phyloP scores from a whole-genome alignment of 2,888 invertebrate species.

The Hypena proboscidalis region DNA sequence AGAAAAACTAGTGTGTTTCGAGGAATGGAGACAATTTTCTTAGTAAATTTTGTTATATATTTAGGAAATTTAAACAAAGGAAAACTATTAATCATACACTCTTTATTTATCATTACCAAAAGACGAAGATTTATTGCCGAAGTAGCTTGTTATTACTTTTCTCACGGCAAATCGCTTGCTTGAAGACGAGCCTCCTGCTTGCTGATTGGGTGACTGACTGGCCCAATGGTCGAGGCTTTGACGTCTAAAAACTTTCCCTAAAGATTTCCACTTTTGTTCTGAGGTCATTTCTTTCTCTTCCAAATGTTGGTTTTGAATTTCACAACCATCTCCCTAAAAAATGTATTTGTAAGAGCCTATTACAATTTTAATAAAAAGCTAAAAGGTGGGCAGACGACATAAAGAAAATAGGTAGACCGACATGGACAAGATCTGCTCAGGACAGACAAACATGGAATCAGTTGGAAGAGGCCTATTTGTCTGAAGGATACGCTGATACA shows the following conservation, averaged over 20 bases:
- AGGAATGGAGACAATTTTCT: constrained; percentile 1
- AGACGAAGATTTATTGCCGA: constrained; percentile 65
- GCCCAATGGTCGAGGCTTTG: constrained; percentile 75
- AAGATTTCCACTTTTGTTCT: constrained; percentile 80
- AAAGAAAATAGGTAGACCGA: no score
- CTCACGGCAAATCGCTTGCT: constrained; percentile 70
- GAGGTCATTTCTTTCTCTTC: constrained; percentile 68
- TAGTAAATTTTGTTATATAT: constrained; percentile 14
- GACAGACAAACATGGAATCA: no score
- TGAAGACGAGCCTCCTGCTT: constrained; percentile 67
- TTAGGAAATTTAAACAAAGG: neutral
- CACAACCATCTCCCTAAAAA: constrained; percentile 71
- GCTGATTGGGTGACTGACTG: constrained; percentile 59
- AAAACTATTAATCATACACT: constrained; percentile 26
- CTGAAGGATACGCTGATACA: no score
- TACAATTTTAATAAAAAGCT: no score
- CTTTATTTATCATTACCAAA: constrained; percentile 58
- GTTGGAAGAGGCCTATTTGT: no score
- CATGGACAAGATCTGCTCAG: no score
- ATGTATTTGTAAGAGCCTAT: constrained; percentile 15
- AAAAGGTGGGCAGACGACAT: no score
- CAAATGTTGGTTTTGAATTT: constrained; percentile 68
- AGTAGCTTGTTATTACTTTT: constrained; percentile 77
- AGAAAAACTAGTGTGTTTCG: no score
- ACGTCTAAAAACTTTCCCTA: constrained; percentile 78